These are phyloP conservation scores for Hippasteria phrygiana DNA, from an alignment of 53 echinoderm and acorn worm genomes.

Conservation along the genomic window DNA sequence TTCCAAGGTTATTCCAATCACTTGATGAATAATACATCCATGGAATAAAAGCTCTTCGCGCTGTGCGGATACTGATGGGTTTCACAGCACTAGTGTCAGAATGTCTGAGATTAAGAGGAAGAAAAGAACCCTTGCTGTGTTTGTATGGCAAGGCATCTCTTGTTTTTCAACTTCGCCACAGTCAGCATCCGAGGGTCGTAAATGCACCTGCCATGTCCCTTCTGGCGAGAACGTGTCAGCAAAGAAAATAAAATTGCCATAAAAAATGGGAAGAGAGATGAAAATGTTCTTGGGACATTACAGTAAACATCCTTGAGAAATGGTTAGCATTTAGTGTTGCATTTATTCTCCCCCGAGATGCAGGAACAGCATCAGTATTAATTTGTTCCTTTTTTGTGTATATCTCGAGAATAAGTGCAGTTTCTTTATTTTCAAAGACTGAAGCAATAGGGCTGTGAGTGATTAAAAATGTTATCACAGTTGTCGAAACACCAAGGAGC, in stretches of 20 bases:
- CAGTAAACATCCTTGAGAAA: conserved; percentile 48
- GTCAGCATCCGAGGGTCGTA: conserved; percentile 28
- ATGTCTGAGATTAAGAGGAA: not conserved
- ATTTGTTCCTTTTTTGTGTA: conserved; percentile 46
- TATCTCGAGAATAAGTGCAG: conserved; percentile 43
- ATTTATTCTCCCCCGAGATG: conserved; percentile 8
- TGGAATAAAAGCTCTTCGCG: not conserved
- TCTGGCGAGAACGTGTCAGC: conserved; percentile 43
- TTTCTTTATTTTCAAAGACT: conserved; percentile 35
- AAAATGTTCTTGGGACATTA: not conserved
- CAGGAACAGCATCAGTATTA: conserved; percentile 51
- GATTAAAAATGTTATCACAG: conserved; percentile 49
- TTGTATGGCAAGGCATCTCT: conserved; percentile 10
- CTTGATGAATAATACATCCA: conserved; percentile 40
- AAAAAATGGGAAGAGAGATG: conserved; percentile 5
- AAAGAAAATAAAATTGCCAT: conserved; percentile 2
- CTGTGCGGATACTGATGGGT: not conserved
- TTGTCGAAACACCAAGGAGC: conserved; percentile 30
- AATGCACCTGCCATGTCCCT: conserved; percentile 48
- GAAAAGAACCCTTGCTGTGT: not conserved
- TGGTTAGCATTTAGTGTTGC: conserved; percentile 43
- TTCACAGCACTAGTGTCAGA: not conserved
- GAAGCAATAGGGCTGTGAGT: not conserved
- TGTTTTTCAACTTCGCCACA: conserved; percentile 51
- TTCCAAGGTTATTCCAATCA: conserved; percentile 15